Conservation (phyloP, 1,140 invertebrate species). For the Anadara kagoshimensis region DNA sequence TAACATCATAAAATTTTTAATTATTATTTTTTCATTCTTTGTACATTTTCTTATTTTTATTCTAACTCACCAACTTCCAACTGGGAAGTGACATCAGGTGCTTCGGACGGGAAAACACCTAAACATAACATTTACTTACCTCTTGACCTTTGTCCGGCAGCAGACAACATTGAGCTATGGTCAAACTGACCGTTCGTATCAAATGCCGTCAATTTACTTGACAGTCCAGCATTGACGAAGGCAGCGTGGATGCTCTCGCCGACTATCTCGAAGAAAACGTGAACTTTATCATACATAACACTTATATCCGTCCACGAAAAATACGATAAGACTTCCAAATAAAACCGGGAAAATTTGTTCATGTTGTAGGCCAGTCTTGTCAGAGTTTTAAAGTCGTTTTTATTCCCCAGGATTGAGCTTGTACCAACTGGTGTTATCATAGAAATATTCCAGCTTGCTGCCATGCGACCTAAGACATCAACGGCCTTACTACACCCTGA, state of each 20-base stretch:
- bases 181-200: conserved; percentile 11
- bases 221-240: conserved; percentile 13
- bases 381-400: conserved; percentile 88
- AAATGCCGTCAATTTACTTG: conserved; percentile 10
- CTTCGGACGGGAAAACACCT: too few relatives aligned
- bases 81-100: too few relatives aligned
- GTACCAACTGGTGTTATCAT: conserved; percentile 36
- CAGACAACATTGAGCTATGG: neutral
- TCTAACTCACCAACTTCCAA: too few relatives aligned
- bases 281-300: conserved; percentile 82
- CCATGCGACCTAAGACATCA: conserved; percentile 27
- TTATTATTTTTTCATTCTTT: too few relatives aligned
- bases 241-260: conserved; percentile 13
- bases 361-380: conserved; percentile 91
- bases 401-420: conserved; percentile 76
- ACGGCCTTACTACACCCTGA: conserved; percentile 33
- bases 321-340: conserved; percentile 86
- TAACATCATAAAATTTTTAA: too few relatives aligned
- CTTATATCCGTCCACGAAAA: conserved; percentile 91
- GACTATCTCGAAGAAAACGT: conserved; percentile 19
- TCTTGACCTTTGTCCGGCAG: conserved; percentile 23
- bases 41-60: too few relatives aligned
- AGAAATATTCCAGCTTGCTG: conserved; percentile 31
- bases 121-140: too few relatives aligned
- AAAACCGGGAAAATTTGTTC: conserved; percentile 85